phyloP scores from a whole-genome alignment of 2,113 vertebrate species.

The Laticauda laticaudata region DNA sequence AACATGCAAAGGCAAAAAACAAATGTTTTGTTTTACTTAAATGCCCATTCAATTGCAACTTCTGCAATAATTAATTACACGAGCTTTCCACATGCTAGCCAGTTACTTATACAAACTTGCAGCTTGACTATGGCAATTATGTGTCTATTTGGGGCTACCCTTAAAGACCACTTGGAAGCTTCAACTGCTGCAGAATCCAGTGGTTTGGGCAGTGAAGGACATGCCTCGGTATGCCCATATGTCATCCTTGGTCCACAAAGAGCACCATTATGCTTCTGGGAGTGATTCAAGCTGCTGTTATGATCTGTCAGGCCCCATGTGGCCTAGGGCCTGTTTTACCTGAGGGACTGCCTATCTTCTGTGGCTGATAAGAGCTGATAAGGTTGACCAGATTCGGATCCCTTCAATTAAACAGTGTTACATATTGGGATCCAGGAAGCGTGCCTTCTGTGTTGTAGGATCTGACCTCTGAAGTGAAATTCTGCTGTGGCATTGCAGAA shows the following conservation, averaged over 20 bases:
- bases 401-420: background rate
- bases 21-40: background rate
- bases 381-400: background rate
- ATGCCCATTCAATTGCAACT: background rate
- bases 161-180: background rate
- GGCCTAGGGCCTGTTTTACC: background rate
- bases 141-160: background rate
- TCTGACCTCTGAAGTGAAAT: background rate
- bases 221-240: background rate
- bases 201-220: background rate
- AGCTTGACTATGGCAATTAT: background rate
- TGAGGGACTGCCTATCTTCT: background rate
- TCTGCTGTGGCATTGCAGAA: background rate
- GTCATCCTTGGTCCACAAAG: background rate
- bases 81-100: background rate
- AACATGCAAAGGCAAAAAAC: background rate
- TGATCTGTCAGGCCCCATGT: background rate
- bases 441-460: background rate
- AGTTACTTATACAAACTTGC: background rate
- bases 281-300: background rate
- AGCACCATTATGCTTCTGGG: background rate
- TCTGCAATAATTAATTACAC: background rate
- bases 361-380: background rate
- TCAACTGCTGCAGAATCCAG: background rate
- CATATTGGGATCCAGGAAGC: background rate